Conservation (phyloP, 1,140 invertebrate genomes). For the Triops cancriformis region DNA sequence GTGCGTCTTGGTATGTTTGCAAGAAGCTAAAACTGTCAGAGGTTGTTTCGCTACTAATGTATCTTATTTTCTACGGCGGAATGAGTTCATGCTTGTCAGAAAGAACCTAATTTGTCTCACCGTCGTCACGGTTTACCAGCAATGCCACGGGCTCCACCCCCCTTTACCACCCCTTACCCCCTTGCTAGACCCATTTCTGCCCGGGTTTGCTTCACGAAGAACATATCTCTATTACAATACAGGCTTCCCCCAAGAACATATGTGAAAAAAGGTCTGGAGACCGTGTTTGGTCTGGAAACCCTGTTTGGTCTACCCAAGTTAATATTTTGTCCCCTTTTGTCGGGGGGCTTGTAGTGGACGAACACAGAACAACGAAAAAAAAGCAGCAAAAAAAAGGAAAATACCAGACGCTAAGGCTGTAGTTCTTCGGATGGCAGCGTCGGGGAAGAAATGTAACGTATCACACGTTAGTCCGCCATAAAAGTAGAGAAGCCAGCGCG, state of each 20-base stretch:
- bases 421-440: background rate
- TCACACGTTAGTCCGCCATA: background rate
- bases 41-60: background rate
- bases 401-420: background rate
- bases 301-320: background rate
- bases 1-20: background rate
- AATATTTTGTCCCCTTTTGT: background rate
- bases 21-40: background rate
- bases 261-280: background rate
- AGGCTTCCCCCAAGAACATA: background rate
- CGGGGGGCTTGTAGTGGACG: background rate
- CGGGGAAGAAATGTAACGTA: background rate
- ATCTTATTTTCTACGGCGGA: background rate
- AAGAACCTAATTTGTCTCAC: conserved; percentile 3
- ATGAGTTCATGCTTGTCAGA: conserved; percentile 6
- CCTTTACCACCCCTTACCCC: too few relatives aligned
- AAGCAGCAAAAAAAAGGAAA: background rate
- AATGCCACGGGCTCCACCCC: background rate
- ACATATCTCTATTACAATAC: background rate
- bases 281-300: background rate
- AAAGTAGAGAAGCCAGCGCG: background rate
- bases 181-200: too few relatives aligned
- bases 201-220: too few relatives aligned
- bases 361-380: background rate
- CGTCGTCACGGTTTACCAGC: background rate